Base-by-base conservation (phyloP, 2,113 vertebrate genomes). In the Hipposideros armiger region DNA sequence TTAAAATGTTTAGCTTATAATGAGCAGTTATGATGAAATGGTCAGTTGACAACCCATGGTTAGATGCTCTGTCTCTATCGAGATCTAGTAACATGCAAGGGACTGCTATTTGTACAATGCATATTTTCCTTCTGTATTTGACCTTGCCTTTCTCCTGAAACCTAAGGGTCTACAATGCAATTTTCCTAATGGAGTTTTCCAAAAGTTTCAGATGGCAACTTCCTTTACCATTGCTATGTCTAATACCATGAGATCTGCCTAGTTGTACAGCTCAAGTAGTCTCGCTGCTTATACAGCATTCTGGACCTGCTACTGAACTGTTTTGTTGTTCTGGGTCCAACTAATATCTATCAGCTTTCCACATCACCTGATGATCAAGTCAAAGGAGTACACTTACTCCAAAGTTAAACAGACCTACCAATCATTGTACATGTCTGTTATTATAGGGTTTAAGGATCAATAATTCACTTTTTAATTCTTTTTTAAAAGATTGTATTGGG, bases 151-250 rank as follows among this genome's bases (percentile, higher is more conserved):
- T 36, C 62, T 93, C 62, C 7, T 58, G 54, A 58, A 78, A 56
- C 6, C 1, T n/a, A 76, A 11, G 8, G 2, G 3, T 45, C 7
- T 28, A 11, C 11, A 52, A 40, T 42, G 26, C 2, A 56, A 5
- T 77, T 56, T 45, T 77, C 28, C 60, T 67, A 26, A 32, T 56
- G 40, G 11, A 58, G 64, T 11, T 52, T 72, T 17, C 42, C 40
- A 58, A n/a, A 72, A 10, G 2, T 77, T 50, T 80, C 19, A 36
- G 17, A 30, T 40, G 19, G 16, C 30, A 30, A 40, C 17, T 32
- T 56, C 13, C 45, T 87, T 14, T 32, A 72, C 14, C 13, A 30
- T 26, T 17, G 13, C 20, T 42, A 50, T 20, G 54, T 85, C 36
- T 54, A n/a, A 45, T 42, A 66, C n/a, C 54, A 30, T 30, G 11